Base-by-base conservation (phyloP, 2,797 vertebrate species). In the Eidolon dupreanum region DNA sequence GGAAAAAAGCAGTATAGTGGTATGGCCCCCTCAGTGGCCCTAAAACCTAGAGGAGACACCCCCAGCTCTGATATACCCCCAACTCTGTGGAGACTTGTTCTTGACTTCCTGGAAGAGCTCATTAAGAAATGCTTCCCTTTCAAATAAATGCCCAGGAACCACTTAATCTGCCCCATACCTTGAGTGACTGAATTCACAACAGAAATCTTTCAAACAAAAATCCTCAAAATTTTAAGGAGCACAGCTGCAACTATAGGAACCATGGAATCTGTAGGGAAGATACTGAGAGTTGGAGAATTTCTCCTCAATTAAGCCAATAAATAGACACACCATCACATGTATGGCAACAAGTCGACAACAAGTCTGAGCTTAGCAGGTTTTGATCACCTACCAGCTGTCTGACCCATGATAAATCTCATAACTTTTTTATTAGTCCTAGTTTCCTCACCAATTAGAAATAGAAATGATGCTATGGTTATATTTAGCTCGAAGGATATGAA, bases 401-500 rank as follows among this genome's bases (percentile, higher is more conserved):
- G 20, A 59, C 26, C 59, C 33, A 1, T 82, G 68, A 87, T 36
- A 84, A 89, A 91, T 74, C 41, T 89, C n/a, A 28, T 73, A 90
- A 78, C n/a, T 12, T 84, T 94, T 90, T 86, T 55, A 46, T 88
- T 82, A 88, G 77, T 70, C 43, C 43, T 86, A 16, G 57, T 90
- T 74, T 92, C 49, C 33, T 95, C 41, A 68, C 65, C 0, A 0
- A 16, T 81, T 77, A 84, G 66, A 59, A 85, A 55, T 15, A 38
- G n/a, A 31, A 92, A 57, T 73, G 63, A 73, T 73, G 31, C n/a
- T 85, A 63, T 65, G 31, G 41, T 77, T 81, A 88, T 57, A 66
- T 38, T 82, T 85, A 82, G 68, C 55, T 93, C 20, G 24, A 63
- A 86, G 74, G 82, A 70, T 78, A 24, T 86, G 77, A 94, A 93